Conservation (phyloP, 2,797 vertebrate species). For the Chiloscyllium punctatum region DNA sequence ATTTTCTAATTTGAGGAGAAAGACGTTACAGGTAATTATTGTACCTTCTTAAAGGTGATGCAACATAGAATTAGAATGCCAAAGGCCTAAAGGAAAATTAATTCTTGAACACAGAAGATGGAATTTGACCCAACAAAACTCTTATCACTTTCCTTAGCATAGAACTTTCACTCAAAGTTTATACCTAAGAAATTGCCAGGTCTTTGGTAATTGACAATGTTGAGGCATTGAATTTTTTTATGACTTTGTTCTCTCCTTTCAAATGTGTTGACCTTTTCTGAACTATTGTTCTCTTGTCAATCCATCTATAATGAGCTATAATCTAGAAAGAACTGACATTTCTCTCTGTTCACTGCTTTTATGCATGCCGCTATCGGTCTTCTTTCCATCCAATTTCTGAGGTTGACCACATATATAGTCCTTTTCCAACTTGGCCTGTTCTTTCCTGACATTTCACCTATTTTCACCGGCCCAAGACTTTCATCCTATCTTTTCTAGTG, state of each 20-base stretch:
- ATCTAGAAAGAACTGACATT: too few species aligned
- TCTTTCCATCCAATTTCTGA: too few species aligned
- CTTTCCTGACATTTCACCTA: too few species aligned
- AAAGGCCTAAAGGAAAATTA: not conserved
- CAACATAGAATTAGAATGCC: not conserved
- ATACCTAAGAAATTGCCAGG: not conserved
- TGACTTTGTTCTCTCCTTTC: not conserved
- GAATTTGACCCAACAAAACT: not conserved
- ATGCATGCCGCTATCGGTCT: too few species aligned
- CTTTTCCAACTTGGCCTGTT: too few species aligned
- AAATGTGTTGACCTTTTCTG: not conserved
- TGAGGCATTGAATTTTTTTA: not conserved
- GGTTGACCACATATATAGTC: too few species aligned
- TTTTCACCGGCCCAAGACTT: too few species aligned
- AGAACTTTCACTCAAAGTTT: not conserved
- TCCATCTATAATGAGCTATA: too few species aligned
- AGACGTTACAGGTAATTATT: not conserved
- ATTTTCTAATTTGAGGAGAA: not conserved
- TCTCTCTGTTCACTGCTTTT: too few species aligned
- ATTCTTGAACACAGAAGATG: not conserved
- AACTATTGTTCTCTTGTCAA: not conserved
- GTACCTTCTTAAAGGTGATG: not conserved
- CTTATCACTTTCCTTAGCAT: not conserved
- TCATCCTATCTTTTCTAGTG: too few species aligned
- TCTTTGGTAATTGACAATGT: not conserved